Evolutionary conservation across 2,797 vertebrate genomes (phyloP), one percentile per base, ranked within the genome.

Genomic region (Crypturellus tataupa): DNA sequence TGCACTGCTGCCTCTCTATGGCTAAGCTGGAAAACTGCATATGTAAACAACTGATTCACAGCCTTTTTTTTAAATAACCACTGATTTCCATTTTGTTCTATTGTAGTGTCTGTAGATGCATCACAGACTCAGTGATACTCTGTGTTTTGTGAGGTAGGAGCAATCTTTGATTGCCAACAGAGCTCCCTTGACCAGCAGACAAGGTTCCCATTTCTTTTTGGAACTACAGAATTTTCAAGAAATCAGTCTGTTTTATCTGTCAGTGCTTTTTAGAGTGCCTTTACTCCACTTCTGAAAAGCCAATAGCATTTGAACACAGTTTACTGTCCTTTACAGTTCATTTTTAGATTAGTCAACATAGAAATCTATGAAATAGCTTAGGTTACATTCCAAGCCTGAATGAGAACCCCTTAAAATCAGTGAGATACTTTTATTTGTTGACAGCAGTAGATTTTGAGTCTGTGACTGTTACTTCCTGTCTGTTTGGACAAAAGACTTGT

Each of bases 391-490:
- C 37, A 75, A 60, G 25, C 35, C 55, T 37, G 31, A 64, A 40
- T 2, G 1, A 18, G 7, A 62, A 56, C 59, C 39, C 44, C 33
- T 85, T 60, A n/a, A 77, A 71, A 73, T 44, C 85, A 60, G 1
- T 7, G 24, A 40, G 58, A 85, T 69, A 60, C 29, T 23, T 91
- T 89, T 64, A 67, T 20, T 58, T 49, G 1, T 58, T 71, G 42
- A 10, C 21, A 67, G 63, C 29, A 15, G 12, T 4, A 31, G 23
- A n/a, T 71, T 69, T 21, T n/a, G 25, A 77, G 13, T n/a, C 60
- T 0, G 1, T 0, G 1, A 35, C 21, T 1, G 0, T 31, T 59
- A 35, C 51, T 86, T 89, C 10, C 46, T 77, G 2, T 63, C 6
- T 60, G 58, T 58, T 68, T 40, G 72, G 35, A 81, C 64, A 44